Evolutionary conservation across 2,888 invertebrate genomes (phyloP).

Genomic region (Melinaea menophilus): DNA sequence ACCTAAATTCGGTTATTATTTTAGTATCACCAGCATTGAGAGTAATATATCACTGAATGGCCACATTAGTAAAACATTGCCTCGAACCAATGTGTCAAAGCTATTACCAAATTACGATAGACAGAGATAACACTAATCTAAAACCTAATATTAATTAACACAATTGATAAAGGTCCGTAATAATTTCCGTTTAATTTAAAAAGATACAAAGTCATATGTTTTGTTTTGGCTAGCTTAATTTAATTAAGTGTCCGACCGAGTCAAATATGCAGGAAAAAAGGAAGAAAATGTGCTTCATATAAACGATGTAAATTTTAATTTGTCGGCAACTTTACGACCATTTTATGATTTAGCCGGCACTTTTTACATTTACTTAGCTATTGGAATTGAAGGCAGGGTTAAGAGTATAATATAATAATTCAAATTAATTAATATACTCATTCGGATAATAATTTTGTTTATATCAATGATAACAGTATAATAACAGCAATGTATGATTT

Average conservation of each 20-base stretch:
- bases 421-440: too few species aligned
- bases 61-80: too few species aligned
- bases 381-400: conserved; percentile 57
- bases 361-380: conserved; percentile 69
- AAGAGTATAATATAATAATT: conserved; percentile 38
- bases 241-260: conserved; percentile 72
- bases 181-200: neutral
- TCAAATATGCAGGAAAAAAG: conserved; percentile 63
- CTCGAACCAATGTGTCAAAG: too few species aligned
- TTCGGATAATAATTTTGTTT: too few species aligned
- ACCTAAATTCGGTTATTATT: too few species aligned
- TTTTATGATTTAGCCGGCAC: conserved; percentile 73
- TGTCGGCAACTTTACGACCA: conserved; percentile 73
- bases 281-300: conserved; percentile 69
- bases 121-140: too few species aligned
- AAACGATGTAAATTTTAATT: conserved; percentile 77
- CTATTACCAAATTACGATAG: too few species aligned
- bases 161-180: neutral
- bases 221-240: conserved; percentile 63
- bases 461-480: too few species aligned
- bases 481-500: too few species aligned
- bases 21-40: too few species aligned
- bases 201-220: neutral
- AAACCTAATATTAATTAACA: too few species aligned
- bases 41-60: too few species aligned